Base-by-base conservation (phyloP, 2,113 vertebrate genomes). In the Shinisaurus crocodilurus region DNA sequence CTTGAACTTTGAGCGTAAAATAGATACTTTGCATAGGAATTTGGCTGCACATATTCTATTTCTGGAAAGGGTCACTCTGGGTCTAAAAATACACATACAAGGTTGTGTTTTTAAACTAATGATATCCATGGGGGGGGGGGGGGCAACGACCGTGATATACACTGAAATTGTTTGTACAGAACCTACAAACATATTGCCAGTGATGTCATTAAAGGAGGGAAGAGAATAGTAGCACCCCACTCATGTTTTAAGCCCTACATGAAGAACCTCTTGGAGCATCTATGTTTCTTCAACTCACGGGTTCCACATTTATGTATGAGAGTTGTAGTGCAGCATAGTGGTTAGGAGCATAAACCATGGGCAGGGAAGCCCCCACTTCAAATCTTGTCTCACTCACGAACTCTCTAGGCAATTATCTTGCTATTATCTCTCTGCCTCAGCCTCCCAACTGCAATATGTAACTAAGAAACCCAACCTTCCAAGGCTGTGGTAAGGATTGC, bases 41-140 rank as follows among this genome's bases (percentile, higher is more conserved):
- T 90, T 85, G 34, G 85, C 86, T 95, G 50, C 93, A 93, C 65
- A 89, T 79, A 91, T 93, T 89, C 32, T 84, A 91, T 89, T 94
- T 95, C 77, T 48, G 27, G 93, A 57, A 91, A 63, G 70, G 37
- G n/a, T 43, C 84, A 4, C 65, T 94, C 27, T 60, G 40, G 48
- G n/a, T 60, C 50, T 83, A 57, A 89, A 82, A 43, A 25, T 45
- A 60, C 29, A 43, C 48, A 40, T 32, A 29, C 1, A 37, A 34
- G 3, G 16, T 43, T 34, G 13, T 15, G 16, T 82, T n/a, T 54
- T n/a, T 32, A 18, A 86, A 57, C 9, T 18, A 32, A 10, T 5
- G 6, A 16, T 54, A 18, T 80, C 54, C 13, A 70, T 25, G 3
- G 0, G 37, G 25, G 9, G 40, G 37, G 6, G 69, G 29, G 32